A percentile compares a stretch with the other conserved stretches of the same genome.
Conservation (phyloP, 2,113 vertebrate species). For the Triplophysa rosa region DNA sequence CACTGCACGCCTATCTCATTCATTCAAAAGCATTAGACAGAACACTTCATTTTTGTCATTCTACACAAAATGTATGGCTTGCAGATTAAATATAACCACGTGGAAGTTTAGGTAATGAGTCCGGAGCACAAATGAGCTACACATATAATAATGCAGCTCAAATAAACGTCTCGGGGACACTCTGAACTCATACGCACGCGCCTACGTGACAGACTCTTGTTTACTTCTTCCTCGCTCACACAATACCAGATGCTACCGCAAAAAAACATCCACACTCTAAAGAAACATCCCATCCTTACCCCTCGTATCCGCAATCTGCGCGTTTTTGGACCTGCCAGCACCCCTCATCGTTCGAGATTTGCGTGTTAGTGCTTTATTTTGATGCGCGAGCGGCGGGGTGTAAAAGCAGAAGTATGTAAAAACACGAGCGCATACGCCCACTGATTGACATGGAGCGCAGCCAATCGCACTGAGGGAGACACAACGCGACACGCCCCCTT, state of each 20-base stretch:
- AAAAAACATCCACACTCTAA: not conserved
- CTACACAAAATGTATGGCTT: not conserved
- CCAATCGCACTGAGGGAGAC: conserved; percentile 39
- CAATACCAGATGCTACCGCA: conserved; percentile 7
- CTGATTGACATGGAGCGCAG: conserved; percentile 41
- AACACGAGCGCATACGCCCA: conserved; percentile 43
- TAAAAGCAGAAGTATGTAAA: conserved; percentile 27
- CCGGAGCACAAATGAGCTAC: not conserved
- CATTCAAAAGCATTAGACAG: conserved; percentile 5
- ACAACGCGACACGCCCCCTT: conserved; percentile 56
- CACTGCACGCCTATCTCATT: conserved; percentile 8
- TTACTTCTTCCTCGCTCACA: conserved; percentile 56
- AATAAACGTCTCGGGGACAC: conserved; percentile 17
- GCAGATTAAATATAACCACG: not conserved
- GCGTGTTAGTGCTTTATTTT: conserved; percentile 33
- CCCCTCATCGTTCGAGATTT: conserved; percentile 72
- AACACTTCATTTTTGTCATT: not conserved
- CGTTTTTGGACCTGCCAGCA: conserved; percentile 63
- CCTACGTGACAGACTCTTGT: conserved; percentile 63
- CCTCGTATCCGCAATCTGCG: conserved; percentile 59
- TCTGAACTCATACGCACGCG: conserved; percentile 38
- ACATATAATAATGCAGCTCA: not conserved
- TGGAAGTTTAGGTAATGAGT: not conserved
- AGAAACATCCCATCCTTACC: conserved; percentile 63
- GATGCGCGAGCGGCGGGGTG: conserved; percentile 9